Evolutionary conservation across 2,888 invertebrate species (phyloP), one percentile per base, ranked within the genome.

Genomic region (Phyto melanocephala): DNA sequence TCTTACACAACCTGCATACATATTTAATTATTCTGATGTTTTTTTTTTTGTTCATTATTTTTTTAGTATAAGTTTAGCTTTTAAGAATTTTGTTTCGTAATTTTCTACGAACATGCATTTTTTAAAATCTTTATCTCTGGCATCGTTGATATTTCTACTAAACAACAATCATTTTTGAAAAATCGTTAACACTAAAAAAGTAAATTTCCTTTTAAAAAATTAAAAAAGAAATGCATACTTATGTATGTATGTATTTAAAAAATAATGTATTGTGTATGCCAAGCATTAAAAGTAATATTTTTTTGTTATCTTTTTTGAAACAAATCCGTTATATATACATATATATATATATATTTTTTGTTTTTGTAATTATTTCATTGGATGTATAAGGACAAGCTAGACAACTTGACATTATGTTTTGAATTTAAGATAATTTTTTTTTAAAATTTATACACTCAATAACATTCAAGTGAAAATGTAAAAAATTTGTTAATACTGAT

Each of bases 11-110:
- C 10, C 40, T 67, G 33, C 60, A 68, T 68, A 68, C 50, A 13
- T 40, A 35, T 33, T 33, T 28, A 28, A 28, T 28, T 28, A 6
- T 28, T 75, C 65, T 75, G 47, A 62, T 62, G 60, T 37, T 52
- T 42, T 58, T 68, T 52, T 42, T 58, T 60, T 75, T 75, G 42
- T 56, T 72, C 20, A 72, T 52, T 50, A 72, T 62, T 63, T 65
- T 22, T 65, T 56, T 58, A 58, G 4, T 33, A 47, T 65, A 37
- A 75, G 45, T 42, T 60, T 75, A 75, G 65, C 13, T 28, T 47
- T 4, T 75, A 75, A 75, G 65, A 58, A 58, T 47, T 58, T 67
- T 56, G 56, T 75, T 58, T 67, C 37, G 10, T 50, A 37, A 47
- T 58, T 67, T 58, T 37, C 56, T 75, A 56, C 33, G 47, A 75